These are phyloP conservation scores for Aythya baeri DNA, from an alignment of 2,113 vertebrate species.

Conservation along the genomic window DNA sequence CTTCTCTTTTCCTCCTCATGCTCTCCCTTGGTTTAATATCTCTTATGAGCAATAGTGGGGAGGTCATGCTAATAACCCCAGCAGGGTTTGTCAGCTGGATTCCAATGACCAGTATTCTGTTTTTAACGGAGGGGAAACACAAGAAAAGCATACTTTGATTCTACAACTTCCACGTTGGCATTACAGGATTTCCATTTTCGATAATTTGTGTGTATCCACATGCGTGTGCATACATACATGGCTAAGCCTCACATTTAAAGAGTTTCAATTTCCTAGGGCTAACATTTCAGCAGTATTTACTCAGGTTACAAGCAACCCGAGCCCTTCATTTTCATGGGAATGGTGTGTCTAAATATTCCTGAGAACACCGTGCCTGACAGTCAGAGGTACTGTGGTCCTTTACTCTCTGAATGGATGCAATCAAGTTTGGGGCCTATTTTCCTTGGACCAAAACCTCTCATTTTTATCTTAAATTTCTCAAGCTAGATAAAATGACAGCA, in stretches of 20 bases:
- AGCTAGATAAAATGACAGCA: neutral
- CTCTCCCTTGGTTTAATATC: neutral
- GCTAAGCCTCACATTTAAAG: neutral
- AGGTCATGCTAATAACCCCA: constrained; percentile 1
- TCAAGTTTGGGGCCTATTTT: neutral
- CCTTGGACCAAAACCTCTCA: neutral
- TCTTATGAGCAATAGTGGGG: neutral
- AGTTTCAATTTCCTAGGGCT: neutral
- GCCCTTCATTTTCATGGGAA: neutral
- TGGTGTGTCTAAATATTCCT: neutral
- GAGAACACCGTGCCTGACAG: neutral
- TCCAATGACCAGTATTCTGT: neutral
- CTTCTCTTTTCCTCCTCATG: neutral
- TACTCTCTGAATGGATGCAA: neutral
- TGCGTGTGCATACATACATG: too few species aligned
- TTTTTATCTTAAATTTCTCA: neutral
- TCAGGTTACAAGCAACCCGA: neutral
- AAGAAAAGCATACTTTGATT: neutral
- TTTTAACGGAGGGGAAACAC: neutral
- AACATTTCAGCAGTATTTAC: neutral
- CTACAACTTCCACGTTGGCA: neutral
- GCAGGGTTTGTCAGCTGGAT: neutral
- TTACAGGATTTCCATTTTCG: neutral
- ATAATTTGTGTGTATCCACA: neutral
- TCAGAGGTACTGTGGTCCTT: neutral